Conservation (phyloP, 2,888 invertebrate genomes). For the Tipula helvola region DNA sequence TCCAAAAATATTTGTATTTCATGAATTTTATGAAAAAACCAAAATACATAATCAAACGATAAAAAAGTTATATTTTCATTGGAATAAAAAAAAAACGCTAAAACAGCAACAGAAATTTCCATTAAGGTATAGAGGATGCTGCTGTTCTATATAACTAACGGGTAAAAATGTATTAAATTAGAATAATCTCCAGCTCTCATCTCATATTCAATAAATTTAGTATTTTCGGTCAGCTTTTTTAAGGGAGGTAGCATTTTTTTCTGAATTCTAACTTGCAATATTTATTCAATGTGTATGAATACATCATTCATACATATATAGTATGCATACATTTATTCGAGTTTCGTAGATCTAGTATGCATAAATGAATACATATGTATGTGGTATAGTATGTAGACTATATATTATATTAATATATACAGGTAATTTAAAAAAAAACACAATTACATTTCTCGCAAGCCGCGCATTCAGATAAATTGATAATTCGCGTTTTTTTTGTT, state of each 20-base stretch:
- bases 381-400: background rate
- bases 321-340: background rate
- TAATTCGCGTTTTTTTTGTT: background rate
- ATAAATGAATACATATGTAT: background rate
- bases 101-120: background rate
- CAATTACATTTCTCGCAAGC: background rate
- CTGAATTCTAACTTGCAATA: background rate
- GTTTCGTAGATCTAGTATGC: background rate
- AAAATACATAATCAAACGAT: background rate
- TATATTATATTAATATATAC: background rate
- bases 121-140: background rate
- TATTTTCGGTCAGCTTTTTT: background rate
- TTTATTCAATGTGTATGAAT: background rate
- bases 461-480: background rate
- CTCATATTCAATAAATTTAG: background rate
- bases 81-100: background rate
- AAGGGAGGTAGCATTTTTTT: background rate
- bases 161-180: background rate
- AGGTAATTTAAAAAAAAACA: background rate
- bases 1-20: background rate
- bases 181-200: background rate
- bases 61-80: background rate
- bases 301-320: background rate
- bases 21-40: background rate
- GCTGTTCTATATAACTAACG: background rate